phyloP scores from a whole-genome alignment of 1,140 invertebrate species.

The Drosophila grimshawi region DNA sequence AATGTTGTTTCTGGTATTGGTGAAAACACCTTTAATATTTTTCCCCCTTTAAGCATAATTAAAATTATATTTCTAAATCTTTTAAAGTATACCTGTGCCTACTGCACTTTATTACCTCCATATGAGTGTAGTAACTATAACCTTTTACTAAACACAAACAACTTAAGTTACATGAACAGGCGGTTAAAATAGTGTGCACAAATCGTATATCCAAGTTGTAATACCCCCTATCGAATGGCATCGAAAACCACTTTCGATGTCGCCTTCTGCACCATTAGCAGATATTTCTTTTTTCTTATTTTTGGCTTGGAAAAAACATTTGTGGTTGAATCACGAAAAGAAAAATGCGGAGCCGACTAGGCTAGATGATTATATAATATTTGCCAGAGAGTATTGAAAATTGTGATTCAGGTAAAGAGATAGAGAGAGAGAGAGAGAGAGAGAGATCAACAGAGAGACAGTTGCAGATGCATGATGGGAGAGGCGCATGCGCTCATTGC shows the following conservation, averaged over 20 bases:
- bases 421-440: constrained; percentile 26
- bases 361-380: constrained; percentile 72
- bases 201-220: constrained; percentile 6
- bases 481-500: constrained; percentile 38
- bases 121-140: neutral
- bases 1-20: no score
- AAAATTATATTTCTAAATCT: neutral
- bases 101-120: no score
- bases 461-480: neutral
- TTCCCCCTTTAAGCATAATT: no score
- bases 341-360: constrained; percentile 49
- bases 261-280: constrained; percentile 68
- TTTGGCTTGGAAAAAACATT: constrained; percentile 56
- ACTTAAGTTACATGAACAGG: constrained; percentile 22
- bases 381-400: constrained; percentile 22
- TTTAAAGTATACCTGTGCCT: no score
- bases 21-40: no score
- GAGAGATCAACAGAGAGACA: constrained; percentile 1
- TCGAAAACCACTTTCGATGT: constrained; percentile 69
- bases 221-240: constrained; percentile 29
- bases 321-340: constrained; percentile 53
- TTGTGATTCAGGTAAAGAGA: constrained; percentile 17
- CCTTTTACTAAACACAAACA: neutral
- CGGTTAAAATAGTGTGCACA: constrained; percentile 11
- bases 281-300: constrained; percentile 66